Evolutionary conservation across 2,797 vertebrate genomes (phyloP).

Genomic region (Salmo trutta): DNA sequence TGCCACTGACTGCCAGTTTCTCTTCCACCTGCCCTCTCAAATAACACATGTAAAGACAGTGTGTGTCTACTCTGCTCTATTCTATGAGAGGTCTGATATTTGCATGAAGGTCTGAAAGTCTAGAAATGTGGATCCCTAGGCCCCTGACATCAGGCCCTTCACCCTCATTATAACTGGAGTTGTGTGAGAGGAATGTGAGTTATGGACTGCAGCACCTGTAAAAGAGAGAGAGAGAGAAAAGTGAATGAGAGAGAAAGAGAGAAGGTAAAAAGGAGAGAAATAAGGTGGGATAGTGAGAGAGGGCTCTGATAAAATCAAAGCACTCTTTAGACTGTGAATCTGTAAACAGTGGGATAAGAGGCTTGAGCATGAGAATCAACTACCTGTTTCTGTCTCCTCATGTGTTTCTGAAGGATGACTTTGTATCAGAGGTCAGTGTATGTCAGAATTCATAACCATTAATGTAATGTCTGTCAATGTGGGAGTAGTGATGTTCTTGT

Average conservation of each 20-base stretch:
- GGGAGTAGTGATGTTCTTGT: neutral
- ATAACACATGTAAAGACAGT: neutral
- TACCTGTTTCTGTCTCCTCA: neutral
- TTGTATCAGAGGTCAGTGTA: neutral
- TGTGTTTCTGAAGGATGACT: neutral
- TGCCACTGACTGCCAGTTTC: neutral
- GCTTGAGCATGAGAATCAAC: neutral
- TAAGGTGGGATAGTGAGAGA: neutral
- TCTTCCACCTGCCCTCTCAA: neutral
- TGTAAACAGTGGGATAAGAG: neutral
- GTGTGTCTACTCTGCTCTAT: conserved; percentile 21
- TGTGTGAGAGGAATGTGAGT: conserved; percentile 7
- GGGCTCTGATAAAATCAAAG: neutral
- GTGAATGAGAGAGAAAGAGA: conserved; percentile 7
- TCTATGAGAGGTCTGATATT: conserved; percentile 14
- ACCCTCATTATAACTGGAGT: conserved; percentile 57
- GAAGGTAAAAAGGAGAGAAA: neutral
- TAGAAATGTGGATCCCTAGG: conserved; percentile 16
- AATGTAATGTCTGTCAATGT: neutral
- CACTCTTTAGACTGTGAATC: neutral
- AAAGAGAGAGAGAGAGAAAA: neutral
- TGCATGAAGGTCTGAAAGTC: conserved; percentile 7
- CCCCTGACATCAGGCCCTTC: conserved; percentile 29
- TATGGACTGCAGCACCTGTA: neutral
- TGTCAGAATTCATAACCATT: neutral